These are phyloP conservation scores for Monodelphis domestica DNA, from an alignment of 2,797 vertebrate species.

Conservation along the genomic window DNA sequence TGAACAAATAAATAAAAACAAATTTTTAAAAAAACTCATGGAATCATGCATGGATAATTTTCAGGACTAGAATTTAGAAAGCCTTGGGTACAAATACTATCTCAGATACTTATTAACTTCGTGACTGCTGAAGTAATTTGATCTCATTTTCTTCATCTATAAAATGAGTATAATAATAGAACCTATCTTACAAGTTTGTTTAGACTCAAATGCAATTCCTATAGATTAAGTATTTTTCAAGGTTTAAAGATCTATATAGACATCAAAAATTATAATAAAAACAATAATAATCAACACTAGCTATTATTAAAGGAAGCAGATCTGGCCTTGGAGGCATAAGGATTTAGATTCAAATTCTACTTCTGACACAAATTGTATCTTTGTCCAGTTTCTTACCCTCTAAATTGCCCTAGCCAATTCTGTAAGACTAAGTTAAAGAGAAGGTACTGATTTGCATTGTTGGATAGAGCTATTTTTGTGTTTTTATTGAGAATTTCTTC, in stretches of 20 bases:
- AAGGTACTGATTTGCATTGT: not conserved
- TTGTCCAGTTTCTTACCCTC: not conserved
- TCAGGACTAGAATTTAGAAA: not conserved
- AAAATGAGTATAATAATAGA: not conserved
- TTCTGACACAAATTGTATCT: not conserved
- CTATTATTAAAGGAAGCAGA: not conserved
- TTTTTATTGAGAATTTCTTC: not conserved
- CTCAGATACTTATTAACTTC: not conserved
- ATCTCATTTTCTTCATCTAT: not conserved
- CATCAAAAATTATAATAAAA: not conserved
- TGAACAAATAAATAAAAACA: too few relatives aligned
- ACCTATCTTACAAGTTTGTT: not conserved
- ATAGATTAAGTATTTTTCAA: not conserved
- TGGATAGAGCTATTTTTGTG: not conserved
- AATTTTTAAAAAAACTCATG: too few relatives aligned
- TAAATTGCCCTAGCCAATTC: not conserved
- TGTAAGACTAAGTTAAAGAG: not conserved
- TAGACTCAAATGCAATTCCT: not conserved
- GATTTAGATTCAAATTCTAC: not conserved
- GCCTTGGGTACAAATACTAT: not conserved
- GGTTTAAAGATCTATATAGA: not conserved
- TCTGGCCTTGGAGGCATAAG: too few relatives aligned
- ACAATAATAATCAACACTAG: not conserved
- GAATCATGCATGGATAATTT: not conserved
- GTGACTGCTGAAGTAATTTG: not conserved